These are phyloP conservation scores for Hypena proboscidalis DNA, from an alignment of 2,888 invertebrate species.

Conservation along the genomic window DNA sequence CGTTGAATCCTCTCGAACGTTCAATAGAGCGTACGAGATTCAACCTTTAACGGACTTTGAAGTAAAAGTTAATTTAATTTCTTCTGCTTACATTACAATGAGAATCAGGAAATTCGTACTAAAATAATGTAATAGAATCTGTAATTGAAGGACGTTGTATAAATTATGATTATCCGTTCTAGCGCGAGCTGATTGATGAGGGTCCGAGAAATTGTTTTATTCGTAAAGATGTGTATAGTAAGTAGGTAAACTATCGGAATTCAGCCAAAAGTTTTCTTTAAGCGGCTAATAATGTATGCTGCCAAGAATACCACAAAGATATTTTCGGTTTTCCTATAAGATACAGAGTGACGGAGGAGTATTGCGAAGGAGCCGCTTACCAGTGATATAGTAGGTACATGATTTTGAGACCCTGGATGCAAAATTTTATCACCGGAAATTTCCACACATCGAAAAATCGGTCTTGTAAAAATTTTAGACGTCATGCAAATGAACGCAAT, in stretches of 20 bases:
- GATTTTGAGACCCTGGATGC: too few species aligned
- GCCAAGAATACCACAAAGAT: conserved; percentile 6
- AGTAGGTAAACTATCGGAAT: conserved; percentile 28
- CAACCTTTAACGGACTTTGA: conserved; percentile 73
- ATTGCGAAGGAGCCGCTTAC: too few species aligned
- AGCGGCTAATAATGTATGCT: conserved; percentile 15
- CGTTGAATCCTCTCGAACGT: conserved; percentile 60
- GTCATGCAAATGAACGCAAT: too few species aligned
- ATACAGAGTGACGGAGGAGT: too few species aligned
- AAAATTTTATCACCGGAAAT: too few species aligned
- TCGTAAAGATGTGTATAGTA: too few species aligned
- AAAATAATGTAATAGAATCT: too few species aligned
- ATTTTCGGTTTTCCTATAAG: conserved; percentile 5
- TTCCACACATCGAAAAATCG: too few species aligned
- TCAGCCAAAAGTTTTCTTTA: conserved; percentile 17
- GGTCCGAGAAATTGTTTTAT: conserved; percentile 40
- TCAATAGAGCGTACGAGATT: too few species aligned
- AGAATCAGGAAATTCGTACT: too few species aligned
- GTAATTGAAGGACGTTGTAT: conserved; percentile 30
- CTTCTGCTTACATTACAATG: conserved; percentile 72
- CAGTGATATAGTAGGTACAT: too few species aligned
- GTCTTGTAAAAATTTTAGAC: too few species aligned
- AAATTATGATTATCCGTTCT: conserved; percentile 40
- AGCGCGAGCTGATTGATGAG: conserved; percentile 40
- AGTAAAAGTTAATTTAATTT: conserved; percentile 78